A percentile compares a stretch with the other conserved stretches of the same genome.
These are phyloP conservation scores for Lampris incognitus DNA, from an alignment of 2,113 vertebrate genomes.

Conservation along the genomic window DNA sequence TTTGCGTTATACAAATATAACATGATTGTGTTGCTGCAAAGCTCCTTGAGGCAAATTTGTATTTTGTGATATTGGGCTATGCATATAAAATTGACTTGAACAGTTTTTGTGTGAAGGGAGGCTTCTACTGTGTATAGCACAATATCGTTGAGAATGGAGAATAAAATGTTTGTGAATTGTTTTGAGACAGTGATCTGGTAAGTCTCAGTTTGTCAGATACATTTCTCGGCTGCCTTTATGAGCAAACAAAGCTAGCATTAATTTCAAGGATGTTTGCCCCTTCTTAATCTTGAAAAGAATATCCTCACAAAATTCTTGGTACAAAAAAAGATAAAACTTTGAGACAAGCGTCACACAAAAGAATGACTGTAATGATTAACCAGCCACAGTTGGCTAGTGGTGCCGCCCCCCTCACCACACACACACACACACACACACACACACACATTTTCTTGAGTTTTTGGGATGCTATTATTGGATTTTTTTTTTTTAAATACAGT, in stretches of 20 bases:
- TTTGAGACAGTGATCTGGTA: background rate
- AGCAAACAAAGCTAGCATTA: background rate
- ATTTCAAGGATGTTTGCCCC: conserved; percentile 16
- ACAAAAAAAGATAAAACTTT: conserved; percentile 50
- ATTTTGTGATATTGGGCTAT: no score
- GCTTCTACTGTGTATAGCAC: no score
- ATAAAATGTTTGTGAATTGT: background rate
- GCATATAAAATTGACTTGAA: no score
- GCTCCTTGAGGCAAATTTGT: no score
- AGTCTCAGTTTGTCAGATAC: conserved; percentile 4
- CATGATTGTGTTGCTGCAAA: no score
- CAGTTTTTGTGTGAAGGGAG: no score
- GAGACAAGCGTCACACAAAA: conserved; percentile 45
- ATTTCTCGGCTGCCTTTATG: conserved; percentile 38
- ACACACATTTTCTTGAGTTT: background rate
- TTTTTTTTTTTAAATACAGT: no score
- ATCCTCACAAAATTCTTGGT: background rate
- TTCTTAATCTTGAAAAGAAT: conserved; percentile 31
- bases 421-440: conserved; percentile 10
- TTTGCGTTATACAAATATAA: no score
- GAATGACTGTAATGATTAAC: conserved; percentile 67
- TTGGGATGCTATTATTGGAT: no score
- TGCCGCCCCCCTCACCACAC: background rate
- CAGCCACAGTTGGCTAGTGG: background rate
- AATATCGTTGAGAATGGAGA: no score